Evolutionary conservation across 2,888 invertebrate species (phyloP).

Genomic region (Ypsolopha sequella): DNA sequence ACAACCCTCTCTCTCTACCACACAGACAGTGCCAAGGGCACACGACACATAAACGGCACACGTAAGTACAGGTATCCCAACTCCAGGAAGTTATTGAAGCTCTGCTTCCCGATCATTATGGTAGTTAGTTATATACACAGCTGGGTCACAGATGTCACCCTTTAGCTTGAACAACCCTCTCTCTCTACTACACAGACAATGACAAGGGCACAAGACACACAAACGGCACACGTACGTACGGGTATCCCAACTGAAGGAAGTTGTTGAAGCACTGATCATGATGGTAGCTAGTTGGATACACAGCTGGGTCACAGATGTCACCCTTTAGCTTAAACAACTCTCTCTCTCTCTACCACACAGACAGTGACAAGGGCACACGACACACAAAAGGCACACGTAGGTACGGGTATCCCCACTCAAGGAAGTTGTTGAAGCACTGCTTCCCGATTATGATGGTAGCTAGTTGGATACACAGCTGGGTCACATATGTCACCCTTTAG

Average conservation of each 20-base stretch:
- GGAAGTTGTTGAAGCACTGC: conserved; percentile 92
- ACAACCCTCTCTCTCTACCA: conserved; percentile 28
- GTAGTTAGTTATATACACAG: conserved; percentile 94
- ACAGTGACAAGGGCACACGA: not conserved
- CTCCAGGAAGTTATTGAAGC: conserved; percentile 93
- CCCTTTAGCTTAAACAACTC: conserved; percentile 77
- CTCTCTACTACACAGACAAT: too few relatives aligned
- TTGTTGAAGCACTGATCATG: conserved; percentile 95
- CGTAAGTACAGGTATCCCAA: conserved; percentile 85
- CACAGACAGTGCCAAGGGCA: conserved; percentile 77
- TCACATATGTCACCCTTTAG: too few relatives aligned
- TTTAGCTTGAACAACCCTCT: conserved; percentile 80
- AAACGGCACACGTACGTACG: conserved; percentile 70
- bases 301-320: conserved; percentile 91
- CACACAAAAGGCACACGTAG: conserved; percentile 34
- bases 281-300: conserved; percentile 94
- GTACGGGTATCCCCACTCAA: conserved; percentile 91
- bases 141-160: conserved; percentile 91
- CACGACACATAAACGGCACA: conserved; percentile 13
- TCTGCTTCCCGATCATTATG: conserved; percentile 96
- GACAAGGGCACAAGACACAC: not conserved
- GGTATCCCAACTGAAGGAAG: conserved; percentile 89
- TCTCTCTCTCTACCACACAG: too few relatives aligned
- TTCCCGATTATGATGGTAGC: conserved; percentile 97
- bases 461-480: conserved; percentile 90